Base-by-base conservation (phyloP, 30 jellyfish, hydroid and myxozoan genomes). In the Mastigias papua region DNA sequence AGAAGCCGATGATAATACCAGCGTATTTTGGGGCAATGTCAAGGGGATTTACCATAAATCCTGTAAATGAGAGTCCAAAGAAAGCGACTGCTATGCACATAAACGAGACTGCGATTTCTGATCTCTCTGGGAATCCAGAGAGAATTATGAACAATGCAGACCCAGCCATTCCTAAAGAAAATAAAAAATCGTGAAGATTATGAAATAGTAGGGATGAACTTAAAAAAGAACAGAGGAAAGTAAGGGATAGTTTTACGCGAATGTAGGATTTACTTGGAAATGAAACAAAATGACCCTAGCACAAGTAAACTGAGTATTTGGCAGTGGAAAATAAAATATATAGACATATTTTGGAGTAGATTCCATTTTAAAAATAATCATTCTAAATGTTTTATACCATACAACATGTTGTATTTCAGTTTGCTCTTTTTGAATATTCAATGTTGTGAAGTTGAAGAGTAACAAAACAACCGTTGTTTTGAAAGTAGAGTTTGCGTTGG, bases 1-100 rank as follows among this genome's bases (percentile, higher is more conserved):
- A 89, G 1, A 95, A 25, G 11, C 99, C 99, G 17, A 95, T 95
- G 70, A 95, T 95, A 33, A 86, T 95, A 49, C 98, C 97, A 21
- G 97, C 99, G 78, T 95, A 95, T 69, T 86, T 95, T 13, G 99
- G 99, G 9, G 99, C 97, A 84, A 95, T 90, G 60, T 95, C 99
- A 69, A 95, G 82, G 17, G 99, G 98, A 67, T 95, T 95, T 16
- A 95, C 99, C 99, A 95, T 90, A 85, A 95, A 95, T 15, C 99
- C 99, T 63, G 96, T 80, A 73, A 95, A 95, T 17, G 97, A 97
- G 1, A 95, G 89, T 7, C 99, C 99, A 72, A 95, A 95, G 81
- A 95, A 95, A 5, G 97, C 97, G 11, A 95, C 97, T 46, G 97
- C 95, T 9, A 90, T 69, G 80, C 99, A 89, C 97, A 95, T 84